phyloP scores from a whole-genome alignment of 2,113 vertebrate genomes.

The Mastomys natalensis region DNA sequence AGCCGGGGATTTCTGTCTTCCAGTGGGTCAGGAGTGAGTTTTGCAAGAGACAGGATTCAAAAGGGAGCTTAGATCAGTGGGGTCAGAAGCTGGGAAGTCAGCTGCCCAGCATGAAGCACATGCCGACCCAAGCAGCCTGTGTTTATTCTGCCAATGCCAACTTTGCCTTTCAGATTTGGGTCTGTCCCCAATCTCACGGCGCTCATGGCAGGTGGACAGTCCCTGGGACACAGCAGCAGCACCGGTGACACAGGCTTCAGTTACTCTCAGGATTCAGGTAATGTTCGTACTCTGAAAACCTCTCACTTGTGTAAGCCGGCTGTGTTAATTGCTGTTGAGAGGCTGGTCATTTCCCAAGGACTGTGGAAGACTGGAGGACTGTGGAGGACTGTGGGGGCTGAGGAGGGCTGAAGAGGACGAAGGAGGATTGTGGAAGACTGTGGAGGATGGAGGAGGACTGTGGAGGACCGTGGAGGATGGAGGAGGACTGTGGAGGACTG shows the following conservation, averaged over 20 bases:
- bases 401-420: no score
- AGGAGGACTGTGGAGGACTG: no score
- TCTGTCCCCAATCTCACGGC: conserved; percentile 97
- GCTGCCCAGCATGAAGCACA: fast-evolving
- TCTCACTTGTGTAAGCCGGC: background rate
- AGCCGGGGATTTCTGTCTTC: fast-evolving
- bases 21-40: fast-evolving
- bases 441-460: no score
- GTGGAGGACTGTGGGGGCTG: no score
- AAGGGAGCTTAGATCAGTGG: background rate
- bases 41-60: no score
- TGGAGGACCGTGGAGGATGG: no score
- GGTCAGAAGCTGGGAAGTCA: fast-evolving
- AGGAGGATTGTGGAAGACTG: no score
- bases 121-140: fast-evolving
- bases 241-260: conserved; percentile 98
- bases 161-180: conserved; percentile 92
- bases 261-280: conserved; percentile 98
- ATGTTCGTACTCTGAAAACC: background rate
- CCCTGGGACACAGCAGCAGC: conserved; percentile 95
- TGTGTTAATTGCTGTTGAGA: background rate
- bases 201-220: conserved; percentile 93
- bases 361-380: no score
- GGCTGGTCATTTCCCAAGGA: background rate
- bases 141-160: fast-evolving